Evolutionary conservation across 2,113 vertebrate species (phyloP), one percentile per base, ranked within the genome.

Genomic region (Tichodroma muraria): DNA sequence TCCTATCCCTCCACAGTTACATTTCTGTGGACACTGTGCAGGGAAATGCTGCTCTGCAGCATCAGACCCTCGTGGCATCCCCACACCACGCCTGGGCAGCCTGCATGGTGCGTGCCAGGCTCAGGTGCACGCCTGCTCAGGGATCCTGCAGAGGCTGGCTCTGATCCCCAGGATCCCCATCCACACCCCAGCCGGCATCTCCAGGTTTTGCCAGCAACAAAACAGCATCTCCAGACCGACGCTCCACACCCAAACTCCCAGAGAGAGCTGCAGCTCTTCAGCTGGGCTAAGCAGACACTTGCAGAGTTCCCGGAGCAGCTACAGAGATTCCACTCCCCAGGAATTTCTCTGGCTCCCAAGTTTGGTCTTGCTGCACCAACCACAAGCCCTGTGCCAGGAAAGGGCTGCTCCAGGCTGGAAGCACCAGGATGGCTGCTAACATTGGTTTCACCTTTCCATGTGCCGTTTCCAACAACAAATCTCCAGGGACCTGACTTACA

Each of bases 141-240:
- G 57, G 85, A 52, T 40, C 31, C 78, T 16, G 31, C 42, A 19
- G 3, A 12, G 45, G 42, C 25, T 66, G 45, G 3, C 28, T 78
- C 47, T 61, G 54, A 35, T 11, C 21, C 23, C 54, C 42, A 70
- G 21, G 8, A 60, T 23, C n/a, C 54, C 47, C 81, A 86, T 9
- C 49, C 63, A 35, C 21, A 47, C 19, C 33, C 49, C 42, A 13
- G 8, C 20, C 57, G 40, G 40, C 50, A 70, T 6, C 73, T 49
- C 78, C 54, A 47, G 40, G 15, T n/a, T 76, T 28, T 3, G 19
- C 10, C 68, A 53, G 53, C 42, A 56, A 20, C 2, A 33, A 49
- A 2, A 7, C 20, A 22, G 22, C 5, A 2, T 23, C 54, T 86
- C 44, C 57, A 38, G 63, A 13, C 6, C 0, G 1, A 63, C 0